These are phyloP conservation scores for Sebastes oblongus DNA, from an alignment of 2,797 vertebrate genomes.

Conservation along the genomic window DNA sequence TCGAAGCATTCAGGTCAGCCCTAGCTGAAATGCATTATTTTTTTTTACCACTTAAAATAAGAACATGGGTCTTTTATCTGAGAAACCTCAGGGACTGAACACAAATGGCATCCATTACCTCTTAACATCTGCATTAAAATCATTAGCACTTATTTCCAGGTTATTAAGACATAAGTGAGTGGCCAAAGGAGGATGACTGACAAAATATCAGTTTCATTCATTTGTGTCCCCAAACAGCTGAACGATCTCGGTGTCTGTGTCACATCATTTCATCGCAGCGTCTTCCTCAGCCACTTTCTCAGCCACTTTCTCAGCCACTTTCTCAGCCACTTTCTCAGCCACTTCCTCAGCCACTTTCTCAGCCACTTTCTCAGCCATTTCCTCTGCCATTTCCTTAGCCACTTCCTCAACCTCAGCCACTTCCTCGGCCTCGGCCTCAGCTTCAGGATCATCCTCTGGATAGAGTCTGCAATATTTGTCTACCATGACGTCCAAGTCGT, in stretches of 20 bases:
- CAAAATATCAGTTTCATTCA: background rate
- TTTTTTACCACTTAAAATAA: background rate
- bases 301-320: background rate
- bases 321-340: background rate
- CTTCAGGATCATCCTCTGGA: slow-evolving; percentile 83
- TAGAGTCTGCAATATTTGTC: slow-evolving; percentile 93
- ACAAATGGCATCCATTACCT: background rate
- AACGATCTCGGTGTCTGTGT: background rate
- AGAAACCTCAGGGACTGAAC: background rate
- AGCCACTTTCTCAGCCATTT: rapidly evolving
- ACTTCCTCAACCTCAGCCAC: background rate
- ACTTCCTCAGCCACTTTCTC: background rate
- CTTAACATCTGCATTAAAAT: background rate
- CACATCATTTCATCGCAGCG: slow-evolving; percentile 9
- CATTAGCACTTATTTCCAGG: background rate
- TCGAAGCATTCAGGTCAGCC: too few species aligned
- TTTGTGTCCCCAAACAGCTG: background rate
- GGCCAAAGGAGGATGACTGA: background rate
- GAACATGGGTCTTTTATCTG: background rate
- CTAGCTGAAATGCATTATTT: background rate
- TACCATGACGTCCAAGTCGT: slow-evolving; percentile 95
- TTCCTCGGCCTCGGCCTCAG: slow-evolving; percentile 15
- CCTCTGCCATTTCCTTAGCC: background rate
- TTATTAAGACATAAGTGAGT: background rate
- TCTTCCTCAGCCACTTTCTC: slow-evolving; percentile 25